Conservation (phyloP, 2,888 invertebrate species). For the Cacoxenus indagator region DNA sequence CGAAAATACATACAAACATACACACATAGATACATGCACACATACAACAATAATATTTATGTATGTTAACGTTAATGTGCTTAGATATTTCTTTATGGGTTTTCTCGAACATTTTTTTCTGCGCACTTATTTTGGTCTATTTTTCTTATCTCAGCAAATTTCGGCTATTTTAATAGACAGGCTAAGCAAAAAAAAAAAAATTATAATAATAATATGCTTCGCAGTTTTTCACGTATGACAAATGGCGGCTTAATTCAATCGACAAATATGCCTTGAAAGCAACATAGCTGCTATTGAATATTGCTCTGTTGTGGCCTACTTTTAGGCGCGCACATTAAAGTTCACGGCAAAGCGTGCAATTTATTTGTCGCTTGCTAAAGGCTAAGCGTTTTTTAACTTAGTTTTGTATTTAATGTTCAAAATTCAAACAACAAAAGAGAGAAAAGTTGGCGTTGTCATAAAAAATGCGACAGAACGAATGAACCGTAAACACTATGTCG, state of each 20-base stretch:
- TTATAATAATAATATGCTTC: no score
- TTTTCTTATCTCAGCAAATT: not conserved
- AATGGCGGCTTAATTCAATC: slow-evolving; percentile 54
- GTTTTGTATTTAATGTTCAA: not conserved
- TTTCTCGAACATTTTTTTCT: slow-evolving; percentile 19
- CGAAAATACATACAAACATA: not conserved
- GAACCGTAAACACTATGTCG: not conserved
- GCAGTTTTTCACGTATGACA: slow-evolving; percentile 36
- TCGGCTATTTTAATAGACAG: not conserved
- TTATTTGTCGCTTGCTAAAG: not conserved
- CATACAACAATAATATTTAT: slow-evolving; percentile 38
- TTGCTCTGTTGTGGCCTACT: not conserved
- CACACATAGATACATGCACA: not conserved
- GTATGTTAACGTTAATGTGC: slow-evolving; percentile 43
- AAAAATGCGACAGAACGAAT: not conserved
- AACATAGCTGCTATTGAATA: slow-evolving; percentile 15
- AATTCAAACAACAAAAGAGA: not conserved
- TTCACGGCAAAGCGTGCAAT: not conserved
- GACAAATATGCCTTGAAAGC: not conserved
- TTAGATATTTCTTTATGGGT: slow-evolving; percentile 26
- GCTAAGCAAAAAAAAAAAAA: not conserved
- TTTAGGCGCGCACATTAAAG: not conserved
- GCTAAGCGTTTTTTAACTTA: not conserved
- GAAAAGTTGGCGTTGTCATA: not conserved
- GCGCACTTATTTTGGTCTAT: not conserved